Evolutionary conservation across 2,113 vertebrate species (phyloP).

Genomic region (Chaetodon auriga): DNA sequence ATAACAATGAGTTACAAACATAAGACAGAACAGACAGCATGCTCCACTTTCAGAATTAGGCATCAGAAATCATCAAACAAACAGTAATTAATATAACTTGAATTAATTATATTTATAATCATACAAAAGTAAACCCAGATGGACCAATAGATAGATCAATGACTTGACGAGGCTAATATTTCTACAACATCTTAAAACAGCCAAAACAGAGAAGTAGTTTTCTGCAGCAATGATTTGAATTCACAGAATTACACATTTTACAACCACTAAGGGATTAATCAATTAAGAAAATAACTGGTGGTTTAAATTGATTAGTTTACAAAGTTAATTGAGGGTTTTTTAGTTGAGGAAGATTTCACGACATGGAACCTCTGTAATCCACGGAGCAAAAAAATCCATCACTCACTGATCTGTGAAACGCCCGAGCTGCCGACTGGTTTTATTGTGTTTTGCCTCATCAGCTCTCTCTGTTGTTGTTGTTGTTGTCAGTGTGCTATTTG

Average conservation of each 20-base stretch:
- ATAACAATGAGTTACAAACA: neutral
- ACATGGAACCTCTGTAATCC: neutral
- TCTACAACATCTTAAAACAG: too few relatives aligned
- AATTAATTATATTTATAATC: neutral
- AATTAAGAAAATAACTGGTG: neutral
- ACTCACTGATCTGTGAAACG: neutral
- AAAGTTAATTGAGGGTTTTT: neutral
- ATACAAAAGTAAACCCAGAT: neutral
- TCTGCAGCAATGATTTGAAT: neutral
- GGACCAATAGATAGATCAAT: neutral
- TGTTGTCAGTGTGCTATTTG: slow-evolving; percentile 26
- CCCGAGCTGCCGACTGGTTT: neutral
- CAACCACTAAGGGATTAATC: neutral
- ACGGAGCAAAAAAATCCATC: neutral
- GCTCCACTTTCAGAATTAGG: neutral
- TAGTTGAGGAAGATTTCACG: neutral
- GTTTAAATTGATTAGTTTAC: neutral
- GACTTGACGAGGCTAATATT: neutral
- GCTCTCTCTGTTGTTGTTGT: slow-evolving; percentile 3
- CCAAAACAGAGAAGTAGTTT: neutral
- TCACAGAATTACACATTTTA: neutral
- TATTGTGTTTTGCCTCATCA: slow-evolving; percentile 9
- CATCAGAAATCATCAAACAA: neutral
- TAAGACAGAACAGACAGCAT: neutral
- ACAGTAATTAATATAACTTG: too few relatives aligned